These are phyloP conservation scores for Campoletis raptor DNA, from an alignment of 2,888 invertebrate species.

Conservation along the genomic window DNA sequence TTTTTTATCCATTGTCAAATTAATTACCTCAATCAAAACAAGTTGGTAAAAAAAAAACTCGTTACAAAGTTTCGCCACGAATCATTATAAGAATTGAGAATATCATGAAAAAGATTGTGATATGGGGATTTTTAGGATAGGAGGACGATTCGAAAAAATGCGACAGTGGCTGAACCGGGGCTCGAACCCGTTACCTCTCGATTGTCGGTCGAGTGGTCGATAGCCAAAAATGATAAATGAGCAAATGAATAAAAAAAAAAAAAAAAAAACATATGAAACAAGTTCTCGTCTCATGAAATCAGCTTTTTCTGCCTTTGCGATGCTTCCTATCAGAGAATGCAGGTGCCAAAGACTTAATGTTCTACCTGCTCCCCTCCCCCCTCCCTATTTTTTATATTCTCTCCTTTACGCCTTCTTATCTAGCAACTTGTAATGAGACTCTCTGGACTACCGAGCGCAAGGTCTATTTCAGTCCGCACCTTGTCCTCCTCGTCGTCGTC, in stretches of 20 bases:
- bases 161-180: no score
- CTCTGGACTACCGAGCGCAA: background rate
- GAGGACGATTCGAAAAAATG: no score
- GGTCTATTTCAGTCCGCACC: slow-evolving; percentile 32
- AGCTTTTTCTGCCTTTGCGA: background rate
- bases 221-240: no score
- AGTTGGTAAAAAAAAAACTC: no score
- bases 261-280: no score
- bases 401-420: slow-evolving; percentile 10
- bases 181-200: no score
- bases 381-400: slow-evolving; percentile 36
- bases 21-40: background rate
- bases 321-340: slow-evolving; percentile 27
- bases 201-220: no score
- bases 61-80: no score
- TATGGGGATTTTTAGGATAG: no score
- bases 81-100: no score
- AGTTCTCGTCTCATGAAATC: background rate
- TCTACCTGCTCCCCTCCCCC: slow-evolving; percentile 63
- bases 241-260: background rate
- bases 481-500: slow-evolving; percentile 13
- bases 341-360: slow-evolving; percentile 71
- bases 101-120: no score
- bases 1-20: background rate
- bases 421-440: slow-evolving; percentile 34